A percentile compares a stretch with the other conserved stretches of the same genome.
Evolutionary conservation across 1,140 invertebrate genomes (phyloP).

Genomic region (Bombus impatiens): DNA sequence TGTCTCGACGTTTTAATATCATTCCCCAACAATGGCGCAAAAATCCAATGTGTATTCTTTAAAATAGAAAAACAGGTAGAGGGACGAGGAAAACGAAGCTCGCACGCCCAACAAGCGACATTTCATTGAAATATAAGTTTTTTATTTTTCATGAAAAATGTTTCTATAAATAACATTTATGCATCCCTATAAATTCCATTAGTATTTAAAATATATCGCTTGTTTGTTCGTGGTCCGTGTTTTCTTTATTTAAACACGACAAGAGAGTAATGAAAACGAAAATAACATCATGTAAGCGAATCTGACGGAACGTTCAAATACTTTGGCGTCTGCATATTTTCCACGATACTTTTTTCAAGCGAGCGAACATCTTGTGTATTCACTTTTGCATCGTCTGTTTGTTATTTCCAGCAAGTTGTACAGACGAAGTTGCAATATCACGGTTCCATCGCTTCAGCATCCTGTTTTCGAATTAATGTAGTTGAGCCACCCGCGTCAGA

Average conservation of each 20-base stretch:
- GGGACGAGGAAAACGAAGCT: background rate
- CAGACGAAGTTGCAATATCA: background rate
- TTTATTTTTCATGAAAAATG: background rate
- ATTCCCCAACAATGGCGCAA: background rate
- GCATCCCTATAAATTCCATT: background rate
- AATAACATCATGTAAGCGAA: background rate
- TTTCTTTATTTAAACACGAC: background rate
- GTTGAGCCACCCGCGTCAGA: background rate
- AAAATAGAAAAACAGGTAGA: background rate
- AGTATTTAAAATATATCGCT: background rate
- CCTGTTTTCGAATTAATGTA: background rate
- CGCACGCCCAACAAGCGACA: background rate
- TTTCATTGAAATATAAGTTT: constrained; percentile 2
- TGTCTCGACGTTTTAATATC: constrained; percentile 22
- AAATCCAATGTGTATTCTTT: constrained; percentile 24
- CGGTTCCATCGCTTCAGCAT: background rate
- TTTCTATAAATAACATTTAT: background rate
- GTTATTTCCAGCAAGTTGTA: background rate
- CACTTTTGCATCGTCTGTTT: background rate
- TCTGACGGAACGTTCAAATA: background rate
- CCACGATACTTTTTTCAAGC: background rate
- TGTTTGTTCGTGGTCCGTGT: background rate
- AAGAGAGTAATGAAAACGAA: background rate
- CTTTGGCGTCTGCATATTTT: background rate
- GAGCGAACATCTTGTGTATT: background rate